Evolutionary conservation across 2,888 invertebrate genomes (phyloP).

Genomic region (Monopis laevigella): DNA sequence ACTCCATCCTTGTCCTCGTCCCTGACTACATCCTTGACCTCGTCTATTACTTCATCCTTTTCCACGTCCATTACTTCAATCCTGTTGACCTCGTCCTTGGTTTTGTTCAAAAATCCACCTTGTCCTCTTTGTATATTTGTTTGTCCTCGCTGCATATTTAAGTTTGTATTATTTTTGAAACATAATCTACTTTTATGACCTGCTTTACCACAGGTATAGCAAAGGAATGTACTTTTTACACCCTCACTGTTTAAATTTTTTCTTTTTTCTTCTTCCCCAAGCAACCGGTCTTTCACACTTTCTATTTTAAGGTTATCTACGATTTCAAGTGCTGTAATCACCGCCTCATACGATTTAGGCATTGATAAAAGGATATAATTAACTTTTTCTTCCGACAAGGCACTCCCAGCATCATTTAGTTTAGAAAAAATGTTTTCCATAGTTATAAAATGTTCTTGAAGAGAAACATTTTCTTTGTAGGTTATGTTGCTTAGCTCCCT

Average conservation of each 20-base stretch:
- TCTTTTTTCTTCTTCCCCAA: constrained; percentile 15
- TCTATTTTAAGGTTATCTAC: constrained; percentile 1
- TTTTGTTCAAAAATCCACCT: too few species aligned
- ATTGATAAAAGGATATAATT: constrained; percentile 6
- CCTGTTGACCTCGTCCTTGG: too few species aligned
- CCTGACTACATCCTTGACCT: neutral
- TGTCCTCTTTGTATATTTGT: neutral
- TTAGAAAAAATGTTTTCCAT: neutral
- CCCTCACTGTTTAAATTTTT: neutral
- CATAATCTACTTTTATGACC: too few species aligned
- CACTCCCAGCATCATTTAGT: neutral
- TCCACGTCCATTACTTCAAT: neutral
- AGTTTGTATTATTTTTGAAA: too few species aligned
- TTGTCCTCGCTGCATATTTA: neutral
- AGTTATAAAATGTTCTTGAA: neutral
- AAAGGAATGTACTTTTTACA: too few species aligned
- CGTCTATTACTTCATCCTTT: neutral
- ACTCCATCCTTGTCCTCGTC: neutral
- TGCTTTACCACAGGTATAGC: too few species aligned
- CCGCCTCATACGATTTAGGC: neutral
- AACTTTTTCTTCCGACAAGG: neutral
- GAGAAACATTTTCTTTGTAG: neutral
- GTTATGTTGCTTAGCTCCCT: neutral
- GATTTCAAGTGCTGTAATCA: neutral
- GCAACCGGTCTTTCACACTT: constrained; percentile 13